A percentile compares a stretch with the other conserved stretches of the same genome.
Evolutionary conservation across 2,113 vertebrate genomes (phyloP).

Genomic region (Dipodomys merriami): DNA sequence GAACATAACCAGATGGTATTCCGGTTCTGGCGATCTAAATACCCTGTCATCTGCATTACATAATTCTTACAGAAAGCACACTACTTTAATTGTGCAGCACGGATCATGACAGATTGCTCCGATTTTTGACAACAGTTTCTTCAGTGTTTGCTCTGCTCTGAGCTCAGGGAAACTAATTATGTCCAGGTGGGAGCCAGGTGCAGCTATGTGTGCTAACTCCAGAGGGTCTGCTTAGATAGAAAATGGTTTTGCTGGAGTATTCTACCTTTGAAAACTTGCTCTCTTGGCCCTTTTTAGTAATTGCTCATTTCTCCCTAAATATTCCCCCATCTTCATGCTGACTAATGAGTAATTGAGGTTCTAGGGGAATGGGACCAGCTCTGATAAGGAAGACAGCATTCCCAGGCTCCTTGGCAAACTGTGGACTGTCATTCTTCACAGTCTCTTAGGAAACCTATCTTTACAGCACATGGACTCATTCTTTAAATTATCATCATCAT

Average conservation of each 20-base stretch:
- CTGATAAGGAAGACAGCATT: constrained; percentile 66
- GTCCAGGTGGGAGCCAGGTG: constrained; percentile 86
- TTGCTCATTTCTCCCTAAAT: constrained; percentile 73
- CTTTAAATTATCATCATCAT: not conserved
- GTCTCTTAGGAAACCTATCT: constrained; percentile 17
- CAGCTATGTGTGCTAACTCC: constrained; percentile 78
- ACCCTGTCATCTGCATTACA: constrained; percentile 40
- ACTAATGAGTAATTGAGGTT: constrained; percentile 76
- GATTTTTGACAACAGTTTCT: constrained; percentile 82
- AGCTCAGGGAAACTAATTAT: constrained; percentile 81
- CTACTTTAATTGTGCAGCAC: constrained; percentile 20
- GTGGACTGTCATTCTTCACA: not conserved
- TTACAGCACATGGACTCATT: not conserved
- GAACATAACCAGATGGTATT: constrained; percentile 54
- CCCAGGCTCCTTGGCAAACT: not conserved
- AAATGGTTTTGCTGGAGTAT: constrained; percentile 62
- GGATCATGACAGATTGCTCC: constrained; percentile 76
- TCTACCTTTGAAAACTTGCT: constrained; percentile 81
- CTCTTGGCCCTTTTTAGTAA: constrained; percentile 80
- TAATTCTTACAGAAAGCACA: constrained; percentile 55
- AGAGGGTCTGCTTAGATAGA: constrained; percentile 79
- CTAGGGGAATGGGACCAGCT: constrained; percentile 23
- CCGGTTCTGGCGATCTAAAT: constrained; percentile 36
- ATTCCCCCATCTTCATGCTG: constrained; percentile 63
- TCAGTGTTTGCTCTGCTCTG: constrained; percentile 77